Conservation (phyloP, 2,113 vertebrate species). For the Callionymus lyra region DNA sequence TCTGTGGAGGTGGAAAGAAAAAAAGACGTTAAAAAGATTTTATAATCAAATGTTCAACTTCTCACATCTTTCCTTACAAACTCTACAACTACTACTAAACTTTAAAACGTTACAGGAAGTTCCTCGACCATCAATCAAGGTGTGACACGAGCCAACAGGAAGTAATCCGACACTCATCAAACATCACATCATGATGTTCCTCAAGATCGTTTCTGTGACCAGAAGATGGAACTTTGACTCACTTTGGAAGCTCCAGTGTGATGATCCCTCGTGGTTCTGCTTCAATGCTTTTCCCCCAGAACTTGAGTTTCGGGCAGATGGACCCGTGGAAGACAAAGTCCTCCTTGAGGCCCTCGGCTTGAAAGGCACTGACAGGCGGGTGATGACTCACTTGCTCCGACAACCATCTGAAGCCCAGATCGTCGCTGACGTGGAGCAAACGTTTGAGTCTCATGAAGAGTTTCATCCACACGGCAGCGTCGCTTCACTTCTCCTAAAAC, state of each 20-base stretch:
- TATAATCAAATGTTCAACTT: too few species aligned
- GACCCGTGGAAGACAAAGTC: conserved; percentile 96
- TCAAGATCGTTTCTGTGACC: too few species aligned
- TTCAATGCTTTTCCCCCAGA: conserved; percentile 98
- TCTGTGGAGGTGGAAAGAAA: conserved; percentile 51
- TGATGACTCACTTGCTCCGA: conserved; percentile 98
- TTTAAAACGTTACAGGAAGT: too few species aligned
- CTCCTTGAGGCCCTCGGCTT: conserved; percentile 85
- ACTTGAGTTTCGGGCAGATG: conserved; percentile 96
- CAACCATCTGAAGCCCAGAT: conserved; percentile 91
- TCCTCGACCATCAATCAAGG: too few species aligned
- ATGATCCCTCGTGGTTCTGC: conserved; percentile 92
- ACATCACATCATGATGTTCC: too few species aligned
- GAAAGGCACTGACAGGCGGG: conserved; percentile 94
- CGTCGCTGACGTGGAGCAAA: conserved; percentile 69
- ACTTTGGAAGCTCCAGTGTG: conserved; percentile 94
- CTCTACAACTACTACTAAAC: too few species aligned
- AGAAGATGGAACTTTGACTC: conserved; percentile 54
- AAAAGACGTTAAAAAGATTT: too few species aligned
- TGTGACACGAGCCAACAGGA: too few species aligned
- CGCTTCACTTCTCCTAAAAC: too few species aligned
- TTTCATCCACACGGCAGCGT: not conserved
- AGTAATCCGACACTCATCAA: too few species aligned
- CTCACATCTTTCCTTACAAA: too few species aligned
- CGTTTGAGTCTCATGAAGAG: not conserved